phyloP scores from a whole-genome alignment of 2,113 vertebrate species.

The Callorhinus ursinus region DNA sequence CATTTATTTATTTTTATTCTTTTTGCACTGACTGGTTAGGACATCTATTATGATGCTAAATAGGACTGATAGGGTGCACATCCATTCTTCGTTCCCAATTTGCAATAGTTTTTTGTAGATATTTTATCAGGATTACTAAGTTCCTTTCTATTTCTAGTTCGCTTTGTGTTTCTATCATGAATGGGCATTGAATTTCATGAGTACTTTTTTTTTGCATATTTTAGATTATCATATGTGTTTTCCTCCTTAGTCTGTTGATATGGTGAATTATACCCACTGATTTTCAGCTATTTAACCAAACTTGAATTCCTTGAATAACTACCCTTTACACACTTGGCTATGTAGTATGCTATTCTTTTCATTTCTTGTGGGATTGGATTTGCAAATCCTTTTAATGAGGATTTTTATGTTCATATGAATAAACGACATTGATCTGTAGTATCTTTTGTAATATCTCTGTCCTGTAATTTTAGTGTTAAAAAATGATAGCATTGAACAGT shows the following conservation, averaged over 20 bases:
- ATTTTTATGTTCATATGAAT: background rate
- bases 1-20: background rate
- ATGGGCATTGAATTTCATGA: background rate
- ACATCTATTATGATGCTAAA: background rate
- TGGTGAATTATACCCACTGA: background rate
- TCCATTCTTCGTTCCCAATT: background rate
- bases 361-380: background rate
- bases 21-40: background rate
- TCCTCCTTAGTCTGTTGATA: background rate
- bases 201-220: background rate
- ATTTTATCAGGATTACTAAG: background rate
- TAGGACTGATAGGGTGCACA: accelerated
- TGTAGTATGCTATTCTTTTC: background rate
- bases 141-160: background rate
- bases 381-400: background rate
- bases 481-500: background rate
- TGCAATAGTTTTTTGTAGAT: background rate
- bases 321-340: background rate
- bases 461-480: background rate
- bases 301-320: background rate
- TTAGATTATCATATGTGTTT: background rate
- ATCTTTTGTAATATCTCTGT: background rate
- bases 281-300: background rate
- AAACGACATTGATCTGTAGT: background rate
- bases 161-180: background rate